These are phyloP conservation scores for Stichopus chloronotus DNA, from an alignment of 35 echinoderm and acorn worm species.

Conservation along the genomic window DNA sequence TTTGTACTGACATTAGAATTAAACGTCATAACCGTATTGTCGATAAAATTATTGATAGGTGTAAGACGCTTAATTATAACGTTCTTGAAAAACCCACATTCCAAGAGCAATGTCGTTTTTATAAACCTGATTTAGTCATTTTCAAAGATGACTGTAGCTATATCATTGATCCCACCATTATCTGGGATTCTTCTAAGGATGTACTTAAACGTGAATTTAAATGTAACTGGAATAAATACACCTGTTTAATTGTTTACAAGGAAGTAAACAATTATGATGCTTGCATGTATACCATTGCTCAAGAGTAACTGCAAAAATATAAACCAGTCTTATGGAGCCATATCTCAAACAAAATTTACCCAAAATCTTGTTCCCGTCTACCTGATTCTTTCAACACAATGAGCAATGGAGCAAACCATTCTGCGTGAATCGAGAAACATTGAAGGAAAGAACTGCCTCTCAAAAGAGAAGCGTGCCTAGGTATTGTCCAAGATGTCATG, in stretches of 20 bases:
- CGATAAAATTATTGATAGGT: neutral
- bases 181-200: neutral
- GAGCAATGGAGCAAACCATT: too few relatives aligned
- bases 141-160: neutral
- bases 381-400: too few relatives aligned
- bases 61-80: neutral
- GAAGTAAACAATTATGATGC: too few relatives aligned
- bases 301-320: too few relatives aligned
- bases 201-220: neutral
- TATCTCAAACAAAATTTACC: too few relatives aligned
- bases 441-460: too few relatives aligned
- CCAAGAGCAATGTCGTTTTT: neutral
- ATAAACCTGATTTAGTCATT: neutral
- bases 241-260: neutral
- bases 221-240: neutral
- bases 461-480: too few relatives aligned
- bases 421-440: too few relatives aligned
- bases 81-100: neutral
- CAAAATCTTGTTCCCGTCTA: too few relatives aligned
- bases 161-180: conserved; percentile 14
- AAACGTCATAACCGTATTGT: neutral
- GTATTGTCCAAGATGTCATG: too few relatives aligned
- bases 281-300: too few relatives aligned
- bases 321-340: too few relatives aligned
- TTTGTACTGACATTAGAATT: neutral